Base-by-base conservation (phyloP, 2,888 invertebrate species). In the Sepiola atlantica region DNA sequence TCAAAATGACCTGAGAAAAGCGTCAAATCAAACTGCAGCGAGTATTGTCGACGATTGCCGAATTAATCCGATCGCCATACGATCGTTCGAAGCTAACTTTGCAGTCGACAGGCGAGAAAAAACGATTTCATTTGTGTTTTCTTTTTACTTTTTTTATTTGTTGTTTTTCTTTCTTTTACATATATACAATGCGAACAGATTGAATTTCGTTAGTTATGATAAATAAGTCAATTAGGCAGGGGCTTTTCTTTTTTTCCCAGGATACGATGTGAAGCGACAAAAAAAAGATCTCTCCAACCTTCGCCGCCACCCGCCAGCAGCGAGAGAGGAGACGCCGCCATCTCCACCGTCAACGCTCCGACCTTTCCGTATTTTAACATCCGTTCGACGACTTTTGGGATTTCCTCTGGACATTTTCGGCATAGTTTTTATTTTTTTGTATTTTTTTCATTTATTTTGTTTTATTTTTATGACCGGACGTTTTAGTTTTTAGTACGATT, bases 301-400 rank as follows among this genome's bases (percentile, higher is more conserved):
- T 77, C n/a, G 16, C n/a, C 32, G 45, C 45, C 6, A 77, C 77
- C 77, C 28, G 4, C 77, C 77, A 77, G 16, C n/a, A 14, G 12
- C 77, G 14, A 12, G 0, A 0, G 12, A 2, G n/a, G n/a, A 6
- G n/a, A 14, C 16, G 61, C 10, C 1, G 77, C n/a, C 77, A 77
- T n/a, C 77, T n/a, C n/a, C 77, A n/a, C n/a, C 77, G 1, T n/a
- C 77, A 77, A 77, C n/a, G 16, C 77, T 77, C n/a, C 77, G 14
- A 77, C 77, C 77, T 77, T n/a, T 77, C n/a, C n/a, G 77, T 45
- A 77, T 77, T n/a, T 77, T n/a, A n/a, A 77, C n/a, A 77, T 77
- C 77, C 77, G 77, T 77, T 77, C 77, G n/a, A 77, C n/a, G 77
- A 21, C 16, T 77, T 45, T n/a, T 77, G 77, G 77, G n/a, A 77